Base-by-base conservation (phyloP, 2,888 invertebrate genomes). In the Drosophila anceps region DNA sequence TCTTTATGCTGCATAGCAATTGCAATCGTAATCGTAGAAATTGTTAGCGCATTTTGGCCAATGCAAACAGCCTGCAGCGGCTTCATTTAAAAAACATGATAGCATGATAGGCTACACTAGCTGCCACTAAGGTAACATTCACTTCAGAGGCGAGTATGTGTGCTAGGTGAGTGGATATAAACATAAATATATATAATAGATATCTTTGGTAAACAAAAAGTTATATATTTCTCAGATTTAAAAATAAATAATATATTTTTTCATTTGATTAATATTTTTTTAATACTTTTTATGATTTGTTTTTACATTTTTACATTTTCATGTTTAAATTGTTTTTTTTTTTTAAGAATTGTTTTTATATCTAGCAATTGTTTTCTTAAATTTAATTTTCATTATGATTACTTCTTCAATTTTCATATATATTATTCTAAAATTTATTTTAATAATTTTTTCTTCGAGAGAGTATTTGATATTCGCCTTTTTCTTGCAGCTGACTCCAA, bases 11-110 rank as follows among this genome's bases (percentile, higher is more conserved):
- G 46, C 62, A 72, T 69, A 60, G 86, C 79, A 88, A 84, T 84
- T 84, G 79, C 84, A 84, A 81, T 88, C 73, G 88, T 84, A 84
- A 89, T 85, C 86, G 90, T 72, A 73, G 79, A 90, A 86, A 86
- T 86, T 86, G 88, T 86, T 86, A 88, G 90, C 86, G 90, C 90
- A 85, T 88, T 86, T 86, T 86, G 88, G 81, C 86, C 86, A 84
- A 86, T 86, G 69, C 90, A 90, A 86, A 86, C 90, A 86, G 86
- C 86, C 80, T 29, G 64, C 53, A 75, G 86, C 86, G 83, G 83
- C 77, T 76, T 81, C 86, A 90, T 88, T 83, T 82, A 80, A 80
- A 74, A 81, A 82, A 82, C 86, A 83, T 88, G 83, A 82, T 87
- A 81, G 55, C 84, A 78, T 79, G 84, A 82, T 74, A 76, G 67